Base-by-base conservation (phyloP, 2,113 vertebrate species). In the Eclectus roratus region DNA sequence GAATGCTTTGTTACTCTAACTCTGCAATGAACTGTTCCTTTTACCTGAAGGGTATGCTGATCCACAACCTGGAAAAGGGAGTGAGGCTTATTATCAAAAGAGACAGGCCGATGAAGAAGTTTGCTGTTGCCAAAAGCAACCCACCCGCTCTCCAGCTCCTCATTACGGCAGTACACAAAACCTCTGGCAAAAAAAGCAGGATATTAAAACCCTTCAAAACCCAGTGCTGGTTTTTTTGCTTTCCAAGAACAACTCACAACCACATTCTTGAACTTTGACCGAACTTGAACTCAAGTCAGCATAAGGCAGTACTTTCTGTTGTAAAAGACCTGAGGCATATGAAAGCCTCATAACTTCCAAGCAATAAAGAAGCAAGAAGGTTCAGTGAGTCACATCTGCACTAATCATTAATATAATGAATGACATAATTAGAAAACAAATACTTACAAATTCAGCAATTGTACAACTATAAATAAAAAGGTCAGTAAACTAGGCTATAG, bases 31-130 rank as follows among this genome's bases (percentile, higher is more conserved):
- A 56, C 46, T 13, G 35, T 8, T 60, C 43, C 78, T 68, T 78
- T 98, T 99, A 99, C 99, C 99, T 99, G 99, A 77, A 99, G 98
- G 80, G 98, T 99, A 97, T 99, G 99, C 93, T 99, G 99, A 98
- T 99, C 99, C 90, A 99, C 97, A 94, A 99, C 98, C 97, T 99
- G 99, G 98, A 99, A 99, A 97, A 99, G 98, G 97, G 98, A 99
- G 96, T 99, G 99, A 98, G 99, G 98, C 96, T 99, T 99, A 93
- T 98, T 99, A 98, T 99, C 99, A 88, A 99, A 99, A 77, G 99
- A 99, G 68, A 98, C 98, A 3, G 99, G 99, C 66, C 99, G 98
- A 92, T 99, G 99, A 39, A 99, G 98, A 58, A 99, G 98, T 70
- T 97, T 98, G 72, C 98, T 96, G 0, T 96, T 98, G 97, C 99